A percentile compares a stretch with the other conserved stretches of the same genome.
Evolutionary conservation across 2,113 vertebrate genomes (phyloP).

Genomic region (Sceloporus undulatus): DNA sequence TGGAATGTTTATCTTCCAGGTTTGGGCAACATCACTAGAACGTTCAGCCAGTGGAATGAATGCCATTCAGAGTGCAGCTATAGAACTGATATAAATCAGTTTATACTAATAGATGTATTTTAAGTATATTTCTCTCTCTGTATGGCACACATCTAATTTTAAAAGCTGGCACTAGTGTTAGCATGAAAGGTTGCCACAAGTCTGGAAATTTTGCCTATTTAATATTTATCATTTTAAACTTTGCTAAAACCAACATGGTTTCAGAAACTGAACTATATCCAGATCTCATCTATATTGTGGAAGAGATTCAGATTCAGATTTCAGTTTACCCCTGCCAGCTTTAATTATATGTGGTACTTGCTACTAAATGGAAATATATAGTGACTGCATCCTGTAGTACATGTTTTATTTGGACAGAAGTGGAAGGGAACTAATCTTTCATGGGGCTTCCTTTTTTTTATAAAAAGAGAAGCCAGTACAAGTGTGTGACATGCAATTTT

Average conservation of each 20-base stretch:
- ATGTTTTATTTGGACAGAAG: background rate
- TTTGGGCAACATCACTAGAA: too few relatives aligned
- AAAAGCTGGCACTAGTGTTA: background rate
- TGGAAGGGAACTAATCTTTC: background rate
- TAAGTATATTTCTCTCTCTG: background rate
- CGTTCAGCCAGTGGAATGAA: too few relatives aligned
- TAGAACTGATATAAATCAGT: background rate
- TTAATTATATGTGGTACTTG: background rate
- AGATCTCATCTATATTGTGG: background rate
- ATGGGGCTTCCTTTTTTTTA: background rate
- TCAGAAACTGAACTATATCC: background rate
- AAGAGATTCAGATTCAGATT: background rate
- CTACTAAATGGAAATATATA: background rate
- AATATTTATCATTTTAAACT: background rate
- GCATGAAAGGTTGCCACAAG: background rate
- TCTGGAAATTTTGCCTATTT: background rate
- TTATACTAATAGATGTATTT: background rate
- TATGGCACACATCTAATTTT: background rate
- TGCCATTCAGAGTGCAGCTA: background rate
- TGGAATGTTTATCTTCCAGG: background rate
- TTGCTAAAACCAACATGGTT: background rate
- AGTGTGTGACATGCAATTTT: background rate
- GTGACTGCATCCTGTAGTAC: background rate
- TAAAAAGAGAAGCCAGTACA: background rate
- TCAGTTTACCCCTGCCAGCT: background rate